phyloP scores from a whole-genome alignment of 1,140 invertebrate genomes.

The Himalopsyche phryganea region DNA sequence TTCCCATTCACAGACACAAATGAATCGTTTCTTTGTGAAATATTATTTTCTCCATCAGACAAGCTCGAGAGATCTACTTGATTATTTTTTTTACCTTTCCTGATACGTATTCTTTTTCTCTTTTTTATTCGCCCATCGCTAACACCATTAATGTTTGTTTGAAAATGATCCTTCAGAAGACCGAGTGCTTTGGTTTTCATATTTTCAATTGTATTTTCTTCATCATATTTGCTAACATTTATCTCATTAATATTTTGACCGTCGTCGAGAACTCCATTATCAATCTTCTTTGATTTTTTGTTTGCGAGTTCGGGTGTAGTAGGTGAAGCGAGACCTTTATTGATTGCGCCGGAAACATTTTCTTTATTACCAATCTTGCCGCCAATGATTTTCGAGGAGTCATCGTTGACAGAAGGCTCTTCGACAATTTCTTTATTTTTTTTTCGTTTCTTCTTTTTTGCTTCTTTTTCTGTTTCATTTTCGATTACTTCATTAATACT shows the following conservation, averaged over 20 bases:
- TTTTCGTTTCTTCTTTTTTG: constrained; percentile 32
- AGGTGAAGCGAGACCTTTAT: not conserved
- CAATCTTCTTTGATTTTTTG: constrained; percentile 11
- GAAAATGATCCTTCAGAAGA: constrained; percentile 22
- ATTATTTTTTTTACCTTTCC: constrained; percentile 31
- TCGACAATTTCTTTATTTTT: constrained; percentile 23
- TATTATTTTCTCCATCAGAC: constrained; percentile 25
- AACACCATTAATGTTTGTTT: constrained; percentile 19
- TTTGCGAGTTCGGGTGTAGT: constrained; percentile 11
- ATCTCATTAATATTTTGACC: constrained; percentile 26
- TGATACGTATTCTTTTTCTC: constrained; percentile 27
- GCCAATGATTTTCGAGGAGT: constrained; percentile 2
- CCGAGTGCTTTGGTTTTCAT: constrained; percentile 25
- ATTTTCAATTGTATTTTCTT: constrained; percentile 19
- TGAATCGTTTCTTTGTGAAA: constrained; percentile 19
- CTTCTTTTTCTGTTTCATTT: constrained; percentile 26
- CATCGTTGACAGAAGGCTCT: constrained; percentile 3
- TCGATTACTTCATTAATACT: not conserved
- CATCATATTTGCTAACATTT: constrained; percentile 7
- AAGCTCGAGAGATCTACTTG: constrained; percentile 15
- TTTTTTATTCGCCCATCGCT: constrained; percentile 32
- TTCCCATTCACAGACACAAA: constrained; percentile 26
- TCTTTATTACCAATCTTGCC: constrained; percentile 9
- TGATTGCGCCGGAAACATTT: not conserved
- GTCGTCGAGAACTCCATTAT: constrained; percentile 17